phyloP scores from a whole-genome alignment of 2,113 vertebrate genomes.

The Rhinopomastus cyanomelas region DNA sequence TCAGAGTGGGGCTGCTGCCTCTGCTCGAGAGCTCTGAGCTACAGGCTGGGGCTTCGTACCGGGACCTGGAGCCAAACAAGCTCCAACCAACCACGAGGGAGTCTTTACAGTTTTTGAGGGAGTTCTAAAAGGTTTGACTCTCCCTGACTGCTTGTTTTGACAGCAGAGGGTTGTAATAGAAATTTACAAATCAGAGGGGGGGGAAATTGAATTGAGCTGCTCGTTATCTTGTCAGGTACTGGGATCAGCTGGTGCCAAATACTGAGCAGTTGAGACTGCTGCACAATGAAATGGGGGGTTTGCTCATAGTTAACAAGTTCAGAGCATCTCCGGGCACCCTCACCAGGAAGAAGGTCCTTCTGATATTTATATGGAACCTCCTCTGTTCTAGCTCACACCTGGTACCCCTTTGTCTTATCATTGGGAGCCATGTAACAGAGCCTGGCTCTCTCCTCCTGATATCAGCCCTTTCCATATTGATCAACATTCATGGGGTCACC shows the following conservation, averaged over 20 bases:
- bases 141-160: background rate
- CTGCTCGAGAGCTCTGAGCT: background rate
- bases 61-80: background rate
- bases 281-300: background rate
- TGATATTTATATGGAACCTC: too few relatives aligned
- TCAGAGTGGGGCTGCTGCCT: background rate
- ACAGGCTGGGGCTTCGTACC: background rate
- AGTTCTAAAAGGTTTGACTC: background rate
- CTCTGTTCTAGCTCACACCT: too few relatives aligned
- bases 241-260: accelerated
- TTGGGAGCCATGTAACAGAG: too few relatives aligned
- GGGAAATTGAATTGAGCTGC: background rate
- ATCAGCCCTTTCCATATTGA: too few relatives aligned
- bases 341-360: too few relatives aligned
- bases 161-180: background rate
- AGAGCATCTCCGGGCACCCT: background rate
- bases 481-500: too few relatives aligned
- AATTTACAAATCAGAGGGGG: background rate
- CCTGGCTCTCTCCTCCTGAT: too few relatives aligned
- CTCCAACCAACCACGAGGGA: background rate
- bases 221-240: background rate
- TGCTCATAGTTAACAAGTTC: background rate
- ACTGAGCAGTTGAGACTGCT: background rate
- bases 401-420: too few relatives aligned
- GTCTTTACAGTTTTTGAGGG: background rate